Base-by-base conservation (phyloP, 2,797 vertebrate genomes). In the Periophthalmus magnuspinnatus region DNA sequence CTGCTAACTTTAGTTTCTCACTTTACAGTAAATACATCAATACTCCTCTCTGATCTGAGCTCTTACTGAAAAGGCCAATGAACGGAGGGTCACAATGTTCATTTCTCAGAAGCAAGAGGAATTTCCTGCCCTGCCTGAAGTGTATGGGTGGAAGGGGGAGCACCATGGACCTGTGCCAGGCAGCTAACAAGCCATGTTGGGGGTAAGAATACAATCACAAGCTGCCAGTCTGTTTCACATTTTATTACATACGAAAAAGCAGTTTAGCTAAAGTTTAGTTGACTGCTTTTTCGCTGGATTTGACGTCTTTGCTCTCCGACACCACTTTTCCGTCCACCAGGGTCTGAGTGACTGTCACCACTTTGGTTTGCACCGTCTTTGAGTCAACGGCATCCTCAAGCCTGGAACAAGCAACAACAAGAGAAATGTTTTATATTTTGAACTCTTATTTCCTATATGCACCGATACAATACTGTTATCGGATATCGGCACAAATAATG, bases 251-350 rank as follows among this genome's bases (percentile, higher is more conserved):
- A 2, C 72, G 84, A 69, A 74, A 16, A 60, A 60, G 32, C n/a
- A 11, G 10, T 47, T 52, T 45, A 17, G 24, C 62, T n/a, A 32
- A 16, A 6, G 10, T 65, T 24, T 19, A 1, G 6, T 28, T 6
- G 68, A 57, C 21, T 11, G 55, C 1, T 8, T 76, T 28, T 65
- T 81, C 47, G 38, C n/a, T 84, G 64, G 84, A 75, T 70, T 87
- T 57, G 36, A 89, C 65, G 1, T 92, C 86, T 22, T 94, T 74
- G 84, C 90, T 95, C 70, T 96, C 93, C 4, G 95, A 93, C 79
- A 96, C 93, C 68, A 96, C 63, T 86, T 95, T 95, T 59, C 96
- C 95, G 0, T 96, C 94, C 70, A 96, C 88, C 1, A 94, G 71
- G 24, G 85, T 95, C 87, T 95, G 93, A 58, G 92, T 95, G 80